Evolutionary conservation across 2,888 invertebrate species (phyloP).

Genomic region (Marronus borbonicus): DNA sequence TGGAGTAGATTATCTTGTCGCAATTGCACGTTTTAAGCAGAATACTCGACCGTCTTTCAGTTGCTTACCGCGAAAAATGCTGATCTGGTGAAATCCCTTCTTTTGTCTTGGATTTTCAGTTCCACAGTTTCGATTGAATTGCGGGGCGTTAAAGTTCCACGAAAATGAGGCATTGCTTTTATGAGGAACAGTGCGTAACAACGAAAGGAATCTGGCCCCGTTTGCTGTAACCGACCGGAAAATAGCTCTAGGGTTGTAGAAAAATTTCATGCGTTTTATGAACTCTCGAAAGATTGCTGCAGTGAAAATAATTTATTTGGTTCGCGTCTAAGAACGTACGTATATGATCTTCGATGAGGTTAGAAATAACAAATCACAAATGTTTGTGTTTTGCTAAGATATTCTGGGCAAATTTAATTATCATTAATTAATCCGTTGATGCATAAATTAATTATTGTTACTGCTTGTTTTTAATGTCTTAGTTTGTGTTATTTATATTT

Average conservation of each 20-base stretch:
- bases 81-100: slow-evolving; percentile 13
- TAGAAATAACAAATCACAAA: no score
- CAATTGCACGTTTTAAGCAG: slow-evolving; percentile 33
- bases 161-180: slow-evolving; percentile 13
- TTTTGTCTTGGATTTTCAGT: slow-evolving; percentile 38
- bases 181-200: neutral
- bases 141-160: slow-evolving; percentile 15
- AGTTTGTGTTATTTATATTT: no score
- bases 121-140: slow-evolving; percentile 31
- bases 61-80: slow-evolving; percentile 24
- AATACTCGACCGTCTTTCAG: neutral
- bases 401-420: no score
- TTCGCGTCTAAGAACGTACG: no score
- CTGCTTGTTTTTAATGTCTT: no score
- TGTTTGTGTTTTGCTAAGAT: no score
- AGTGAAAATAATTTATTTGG: no score
- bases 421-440: no score
- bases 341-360: no score
- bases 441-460: no score
- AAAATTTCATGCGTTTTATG: no score
- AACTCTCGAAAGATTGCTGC: no score
- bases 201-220: neutral
- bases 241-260: neutral
- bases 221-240: neutral
- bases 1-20: slow-evolving; percentile 9